Evolutionary conservation across 2,113 vertebrate genomes (phyloP).

Genomic region (Vulpes ferrilata): DNA sequence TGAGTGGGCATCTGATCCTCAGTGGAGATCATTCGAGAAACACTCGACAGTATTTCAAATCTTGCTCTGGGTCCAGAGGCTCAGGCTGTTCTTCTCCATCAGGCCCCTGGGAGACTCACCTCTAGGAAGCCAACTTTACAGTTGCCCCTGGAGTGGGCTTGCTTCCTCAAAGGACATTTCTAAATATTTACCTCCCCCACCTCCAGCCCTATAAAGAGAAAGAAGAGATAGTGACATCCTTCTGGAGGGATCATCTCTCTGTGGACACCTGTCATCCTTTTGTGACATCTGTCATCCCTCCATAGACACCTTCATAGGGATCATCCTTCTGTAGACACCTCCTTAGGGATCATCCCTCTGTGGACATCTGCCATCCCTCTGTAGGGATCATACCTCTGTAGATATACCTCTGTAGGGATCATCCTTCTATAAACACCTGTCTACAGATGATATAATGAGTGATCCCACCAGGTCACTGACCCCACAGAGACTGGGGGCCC

Average conservation of each 20-base stretch:
- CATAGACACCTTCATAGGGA: too few species aligned
- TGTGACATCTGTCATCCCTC: too few species aligned
- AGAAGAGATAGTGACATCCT: fast-evolving
- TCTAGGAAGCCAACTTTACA: neutral
- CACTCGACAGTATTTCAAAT: too few species aligned
- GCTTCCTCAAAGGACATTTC: neutral
- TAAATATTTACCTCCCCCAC: neutral
- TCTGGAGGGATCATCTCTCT: too few species aligned
- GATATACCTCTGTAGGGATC: too few species aligned
- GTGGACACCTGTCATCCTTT: too few species aligned
- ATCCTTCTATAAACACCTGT: neutral
- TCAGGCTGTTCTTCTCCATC: neutral
- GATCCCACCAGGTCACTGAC: fast-evolving
- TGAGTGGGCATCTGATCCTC: neutral
- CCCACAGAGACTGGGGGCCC: fast-evolving
- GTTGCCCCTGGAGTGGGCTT: neutral
- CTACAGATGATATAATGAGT: fast-evolving
- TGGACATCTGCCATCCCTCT: too few species aligned
- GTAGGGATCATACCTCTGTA: too few species aligned
- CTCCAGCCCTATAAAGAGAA: neutral
- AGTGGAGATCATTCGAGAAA: fast-evolving
- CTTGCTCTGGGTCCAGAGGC: neutral
- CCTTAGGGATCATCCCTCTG: too few species aligned
- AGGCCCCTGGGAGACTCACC: neutral
- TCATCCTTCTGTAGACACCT: too few species aligned